Percentiles rank a stretch among this genome's conserved stretches.
Conservation (phyloP, 1,140 invertebrate species). For the Scylla paramamosain region DNA sequence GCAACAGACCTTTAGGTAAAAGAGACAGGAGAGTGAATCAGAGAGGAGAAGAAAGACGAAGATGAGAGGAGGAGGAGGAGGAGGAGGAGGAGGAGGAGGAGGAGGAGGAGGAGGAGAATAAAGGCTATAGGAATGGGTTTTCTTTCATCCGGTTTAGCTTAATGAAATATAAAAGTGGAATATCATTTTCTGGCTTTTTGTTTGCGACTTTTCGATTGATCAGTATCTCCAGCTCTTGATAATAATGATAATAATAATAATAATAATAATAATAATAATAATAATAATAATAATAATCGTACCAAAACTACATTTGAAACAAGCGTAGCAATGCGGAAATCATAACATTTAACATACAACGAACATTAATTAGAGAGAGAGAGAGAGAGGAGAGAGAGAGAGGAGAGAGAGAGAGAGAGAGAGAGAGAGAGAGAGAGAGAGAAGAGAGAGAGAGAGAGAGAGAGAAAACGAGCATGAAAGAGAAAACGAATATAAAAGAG, state of each 20-base stretch:
- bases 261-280: not conserved
- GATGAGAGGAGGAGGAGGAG: not conserved
- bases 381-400: no score
- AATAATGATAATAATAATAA: not conserved
- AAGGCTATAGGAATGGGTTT: not conserved
- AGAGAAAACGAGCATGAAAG: no score
- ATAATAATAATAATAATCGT: not conserved
- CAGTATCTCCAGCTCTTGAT: not conserved
- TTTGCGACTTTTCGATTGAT: not conserved
- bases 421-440: no score
- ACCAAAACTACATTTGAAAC: no score
- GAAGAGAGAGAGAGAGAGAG: no score
- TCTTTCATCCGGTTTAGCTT: not conserved
- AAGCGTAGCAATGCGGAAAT: no score
- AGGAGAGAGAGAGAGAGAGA: no score
- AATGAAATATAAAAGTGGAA: slow-evolving; percentile 25
- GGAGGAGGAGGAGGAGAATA: not conserved
- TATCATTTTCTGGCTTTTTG: not conserved
- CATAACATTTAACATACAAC: no score
- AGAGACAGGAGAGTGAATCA: not conserved
- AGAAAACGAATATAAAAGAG: no score
- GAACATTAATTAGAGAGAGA: no score
- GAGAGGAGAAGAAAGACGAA: not conserved
- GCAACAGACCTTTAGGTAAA: no score
- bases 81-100: not conserved